These are phyloP conservation scores for Felis chaus DNA, from an alignment of 2,113 vertebrate species.

Conservation along the genomic window DNA sequence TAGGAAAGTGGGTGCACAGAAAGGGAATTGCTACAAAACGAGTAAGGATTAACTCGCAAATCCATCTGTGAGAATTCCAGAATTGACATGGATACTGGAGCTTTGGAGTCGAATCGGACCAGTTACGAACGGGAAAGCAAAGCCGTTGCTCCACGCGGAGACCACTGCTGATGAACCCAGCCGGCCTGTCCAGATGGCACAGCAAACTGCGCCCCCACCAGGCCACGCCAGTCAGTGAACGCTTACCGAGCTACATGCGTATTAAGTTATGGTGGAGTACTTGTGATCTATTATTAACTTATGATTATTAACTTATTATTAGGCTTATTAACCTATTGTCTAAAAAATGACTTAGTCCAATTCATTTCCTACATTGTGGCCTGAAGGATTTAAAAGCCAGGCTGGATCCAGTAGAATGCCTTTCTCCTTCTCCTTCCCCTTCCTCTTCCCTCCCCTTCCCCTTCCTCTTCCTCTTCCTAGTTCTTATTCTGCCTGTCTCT, in stretches of 20 bases:
- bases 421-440: background rate
- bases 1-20: background rate
- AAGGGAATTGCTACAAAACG: background rate
- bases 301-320: background rate
- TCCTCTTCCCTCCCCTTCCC: no score
- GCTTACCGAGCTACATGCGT: background rate
- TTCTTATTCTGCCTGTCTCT: no score
- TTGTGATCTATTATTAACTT: background rate
- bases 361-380: background rate
- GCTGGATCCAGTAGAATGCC: background rate
- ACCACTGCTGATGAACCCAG: background rate
- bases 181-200: fast-evolving
- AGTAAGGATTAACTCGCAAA: background rate
- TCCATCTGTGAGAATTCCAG: background rate
- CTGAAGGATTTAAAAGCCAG: background rate
- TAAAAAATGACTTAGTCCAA: background rate
- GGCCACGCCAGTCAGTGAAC: background rate
- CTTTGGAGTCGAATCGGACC: background rate
- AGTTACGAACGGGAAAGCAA: background rate
- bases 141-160: background rate
- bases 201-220: background rate
- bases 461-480: no score
- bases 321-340: background rate
- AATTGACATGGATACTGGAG: background rate
- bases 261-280: background rate